phyloP scores from a whole-genome alignment of 2,888 invertebrate species.

The Liodrosophila aerea region DNA sequence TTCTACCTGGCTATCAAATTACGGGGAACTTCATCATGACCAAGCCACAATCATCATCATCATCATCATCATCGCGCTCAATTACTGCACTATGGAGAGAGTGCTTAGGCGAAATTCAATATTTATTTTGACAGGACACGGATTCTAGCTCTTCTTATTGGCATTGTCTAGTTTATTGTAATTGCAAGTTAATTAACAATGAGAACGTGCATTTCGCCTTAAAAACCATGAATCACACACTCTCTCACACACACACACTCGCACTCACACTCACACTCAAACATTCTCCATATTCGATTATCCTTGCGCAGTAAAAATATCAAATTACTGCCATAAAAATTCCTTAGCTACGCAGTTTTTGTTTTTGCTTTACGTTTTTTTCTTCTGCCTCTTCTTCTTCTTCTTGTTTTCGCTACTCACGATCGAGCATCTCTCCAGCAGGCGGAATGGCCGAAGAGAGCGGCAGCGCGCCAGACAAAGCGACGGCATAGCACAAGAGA shows the following conservation, averaged over 20 bases:
- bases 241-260: conserved; percentile 1
- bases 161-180: conserved; percentile 44
- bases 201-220: conserved; percentile 50
- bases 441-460: too few species aligned
- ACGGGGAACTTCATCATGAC: too few species aligned
- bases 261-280: conserved; percentile 5
- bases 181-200: conserved; percentile 77
- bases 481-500: too few species aligned
- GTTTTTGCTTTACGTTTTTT: neutral
- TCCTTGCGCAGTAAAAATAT: conserved; percentile 61
- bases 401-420: too few species aligned
- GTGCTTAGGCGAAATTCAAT: conserved; percentile 62
- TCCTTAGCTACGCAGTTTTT: conserved; percentile 56
- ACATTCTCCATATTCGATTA: conserved; percentile 5
- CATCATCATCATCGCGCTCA: conserved; percentile 11
- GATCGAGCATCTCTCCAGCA: too few species aligned
- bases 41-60: too few species aligned
- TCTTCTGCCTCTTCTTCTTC: too few species aligned
- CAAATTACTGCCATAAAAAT: conserved; percentile 57
- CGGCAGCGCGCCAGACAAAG: too few species aligned
- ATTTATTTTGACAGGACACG: conserved; percentile 76
- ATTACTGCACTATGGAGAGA: too few species aligned
- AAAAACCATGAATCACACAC: conserved; percentile 64
- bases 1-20: too few species aligned
- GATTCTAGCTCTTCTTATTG: conserved; percentile 30